Base-by-base conservation (phyloP, 2,113 vertebrate species). In the Tetrax tetrax region DNA sequence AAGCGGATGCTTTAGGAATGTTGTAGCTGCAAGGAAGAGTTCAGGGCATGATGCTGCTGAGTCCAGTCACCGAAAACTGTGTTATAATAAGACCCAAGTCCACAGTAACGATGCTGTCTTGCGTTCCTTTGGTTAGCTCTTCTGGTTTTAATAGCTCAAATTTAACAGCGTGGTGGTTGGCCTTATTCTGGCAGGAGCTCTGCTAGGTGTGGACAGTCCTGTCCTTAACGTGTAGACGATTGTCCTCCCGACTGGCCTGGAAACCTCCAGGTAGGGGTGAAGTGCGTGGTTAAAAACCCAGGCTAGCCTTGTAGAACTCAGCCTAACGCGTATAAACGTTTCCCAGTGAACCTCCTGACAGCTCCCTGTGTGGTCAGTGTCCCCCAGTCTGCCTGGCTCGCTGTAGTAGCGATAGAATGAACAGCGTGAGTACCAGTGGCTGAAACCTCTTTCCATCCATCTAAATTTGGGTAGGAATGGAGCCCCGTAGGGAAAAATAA, bases 381-480 rank as follows among this genome's bases (percentile, higher is more conserved):
- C 29, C 74, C 54, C 83, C 16, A 27, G 0, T 24, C n/a, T 70
- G 31, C 56, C n/a, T 66, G 60, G 37, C n/a, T 4, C 15, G 1
- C 9, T 45, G 31, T 31, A 70, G 17, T 27, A 60, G 35, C 33
- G 66, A 63, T 11, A 8, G 2, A 70, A 78, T 31, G 41, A 70
- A 35, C 25, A 35, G n/a, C 23, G 14, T 35, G 48, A 83, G 35
- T 88, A 10, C 54, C 0, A 2, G 22, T 57, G 79, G 68, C 83
- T 92, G 83, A 90, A 92, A 60, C 66, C 83, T 88, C 33, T 96
- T 96, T 92, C 57, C 66, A 9, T 76, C 51, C 88, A 27, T 95
- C 82, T 91, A 24, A 94, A 90, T 95, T 57, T 86, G 94, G 88
- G 63, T 96, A 90, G 92, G 75, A 88, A 37, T 90, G 90, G 84